Percentiles rank a stretch among this genome's conserved stretches.
Evolutionary conservation across 2,888 invertebrate genomes (phyloP).

Genomic region (Cordilura impudica): DNA sequence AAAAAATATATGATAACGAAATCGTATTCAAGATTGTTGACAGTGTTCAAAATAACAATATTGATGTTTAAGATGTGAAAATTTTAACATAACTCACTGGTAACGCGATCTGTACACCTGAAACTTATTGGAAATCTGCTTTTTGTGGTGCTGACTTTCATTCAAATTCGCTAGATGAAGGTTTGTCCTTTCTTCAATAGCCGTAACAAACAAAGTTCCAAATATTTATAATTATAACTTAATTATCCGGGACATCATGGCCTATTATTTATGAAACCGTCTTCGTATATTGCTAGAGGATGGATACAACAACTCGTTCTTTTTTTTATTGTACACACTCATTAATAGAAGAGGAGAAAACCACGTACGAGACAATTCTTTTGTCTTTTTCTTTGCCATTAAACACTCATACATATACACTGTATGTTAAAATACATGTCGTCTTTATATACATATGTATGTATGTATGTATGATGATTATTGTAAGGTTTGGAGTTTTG

Average conservation of each 20-base stretch:
- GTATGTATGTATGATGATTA: slow-evolving; percentile 44
- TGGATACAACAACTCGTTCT: slow-evolving; percentile 13
- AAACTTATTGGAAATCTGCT: too few relatives aligned
- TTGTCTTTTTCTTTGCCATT: slow-evolving; percentile 48
- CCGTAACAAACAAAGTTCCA: too few relatives aligned
- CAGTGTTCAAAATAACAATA: too few relatives aligned
- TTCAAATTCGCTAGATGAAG: too few relatives aligned
- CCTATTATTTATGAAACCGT: neutral
- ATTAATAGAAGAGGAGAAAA: neutral
- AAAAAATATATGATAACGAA: too few relatives aligned
- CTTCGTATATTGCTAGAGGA: neutral
- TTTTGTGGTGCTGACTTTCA: too few relatives aligned
- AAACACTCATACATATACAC: neutral
- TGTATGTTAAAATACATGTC: neutral
- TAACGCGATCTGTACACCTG: too few relatives aligned
- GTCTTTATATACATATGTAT: slow-evolving; percentile 31
- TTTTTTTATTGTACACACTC: neutral
- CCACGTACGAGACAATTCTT: slow-evolving; percentile 29
- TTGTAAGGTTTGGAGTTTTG: slow-evolving; percentile 37
- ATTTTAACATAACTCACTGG: too few relatives aligned
- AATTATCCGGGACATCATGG: neutral
- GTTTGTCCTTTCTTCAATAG: too few relatives aligned
- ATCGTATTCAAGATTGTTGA: too few relatives aligned
- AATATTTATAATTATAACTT: too few relatives aligned
- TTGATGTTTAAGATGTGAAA: too few relatives aligned